Conservation (phyloP, 1,140 invertebrate species). For the Anastatus disparis region DNA sequence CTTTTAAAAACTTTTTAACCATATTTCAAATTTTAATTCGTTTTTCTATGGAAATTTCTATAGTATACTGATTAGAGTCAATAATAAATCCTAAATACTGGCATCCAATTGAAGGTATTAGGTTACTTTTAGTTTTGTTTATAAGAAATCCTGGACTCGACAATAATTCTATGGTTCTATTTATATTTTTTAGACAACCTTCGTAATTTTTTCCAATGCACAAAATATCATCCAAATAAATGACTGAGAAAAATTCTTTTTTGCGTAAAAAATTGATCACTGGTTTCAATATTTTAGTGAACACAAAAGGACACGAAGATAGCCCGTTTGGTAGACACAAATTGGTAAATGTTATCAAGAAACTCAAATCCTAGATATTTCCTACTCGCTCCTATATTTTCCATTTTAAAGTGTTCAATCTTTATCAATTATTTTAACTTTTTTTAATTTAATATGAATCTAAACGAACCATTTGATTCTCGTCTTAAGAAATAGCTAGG, state of each 20-base stretch:
- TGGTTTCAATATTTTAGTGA: background rate
- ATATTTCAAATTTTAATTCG: too few relatives aligned
- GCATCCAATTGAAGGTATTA: too few relatives aligned
- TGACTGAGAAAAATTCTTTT: too few relatives aligned
- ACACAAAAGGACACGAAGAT: background rate
- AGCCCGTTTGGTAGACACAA: background rate
- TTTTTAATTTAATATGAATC: background rate
- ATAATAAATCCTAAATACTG: too few relatives aligned
- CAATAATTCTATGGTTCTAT: too few relatives aligned
- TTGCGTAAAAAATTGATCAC: background rate
- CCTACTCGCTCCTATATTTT: background rate
- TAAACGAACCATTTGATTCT: background rate
- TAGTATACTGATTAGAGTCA: too few relatives aligned
- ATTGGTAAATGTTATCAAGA: background rate
- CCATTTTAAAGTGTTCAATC: too few relatives aligned
- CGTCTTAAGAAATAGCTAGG: background rate
- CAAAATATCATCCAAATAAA: conserved; percentile 12
- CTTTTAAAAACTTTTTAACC: too few relatives aligned
- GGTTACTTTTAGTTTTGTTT: too few relatives aligned
- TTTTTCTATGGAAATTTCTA: too few relatives aligned
- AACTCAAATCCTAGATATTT: conserved; percentile 2
- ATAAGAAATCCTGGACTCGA: too few relatives aligned
- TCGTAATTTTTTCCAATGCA: background rate
- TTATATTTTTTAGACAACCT: background rate
- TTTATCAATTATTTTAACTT: conserved; percentile 1